phyloP scores from a whole-genome alignment of 2,888 invertebrate genomes.

The Cheiracanthium punctorium region DNA sequence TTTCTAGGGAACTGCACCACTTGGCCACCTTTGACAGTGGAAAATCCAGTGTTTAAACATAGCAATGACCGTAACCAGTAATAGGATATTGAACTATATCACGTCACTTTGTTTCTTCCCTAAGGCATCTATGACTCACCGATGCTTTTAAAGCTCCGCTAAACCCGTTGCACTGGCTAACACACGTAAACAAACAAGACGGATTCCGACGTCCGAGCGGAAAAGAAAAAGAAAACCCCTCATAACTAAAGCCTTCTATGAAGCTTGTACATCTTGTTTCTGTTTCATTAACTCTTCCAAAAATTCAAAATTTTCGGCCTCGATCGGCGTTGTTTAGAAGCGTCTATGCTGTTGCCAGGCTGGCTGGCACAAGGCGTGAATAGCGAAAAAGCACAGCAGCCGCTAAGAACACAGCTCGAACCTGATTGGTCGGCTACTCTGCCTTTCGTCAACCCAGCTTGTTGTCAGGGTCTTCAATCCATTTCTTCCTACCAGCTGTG shows the following conservation, averaged over 20 bases:
- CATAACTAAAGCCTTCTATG: neutral
- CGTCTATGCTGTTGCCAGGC: slow-evolving; percentile 41
- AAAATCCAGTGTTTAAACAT: neutral
- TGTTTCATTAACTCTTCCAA: neutral
- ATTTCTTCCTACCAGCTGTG: slow-evolving; percentile 51
- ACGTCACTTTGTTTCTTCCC: slow-evolving; percentile 19
- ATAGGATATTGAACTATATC: slow-evolving; percentile 55
- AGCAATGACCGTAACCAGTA: neutral
- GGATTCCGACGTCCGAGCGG: neutral
- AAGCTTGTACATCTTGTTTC: neutral
- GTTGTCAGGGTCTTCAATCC: slow-evolving; percentile 67
- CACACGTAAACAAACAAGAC: slow-evolving; percentile 42
- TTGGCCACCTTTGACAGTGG: no score
- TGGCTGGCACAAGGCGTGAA: slow-evolving; percentile 42
- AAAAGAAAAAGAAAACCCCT: neutral
- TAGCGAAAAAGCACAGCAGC: slow-evolving; percentile 43
- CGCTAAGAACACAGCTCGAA: slow-evolving; percentile 47
- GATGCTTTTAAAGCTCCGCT: slow-evolving; percentile 21
- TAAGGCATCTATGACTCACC: slow-evolving; percentile 45
- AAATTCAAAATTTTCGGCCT: slow-evolving; percentile 16
- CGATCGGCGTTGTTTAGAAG: neutral
- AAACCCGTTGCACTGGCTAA: neutral
- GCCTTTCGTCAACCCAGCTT: slow-evolving; percentile 48
- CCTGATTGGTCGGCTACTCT: slow-evolving; percentile 45
- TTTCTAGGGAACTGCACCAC: no score